Conservation (phyloP, 1,140 invertebrate genomes). For the Apis cerana region DNA sequence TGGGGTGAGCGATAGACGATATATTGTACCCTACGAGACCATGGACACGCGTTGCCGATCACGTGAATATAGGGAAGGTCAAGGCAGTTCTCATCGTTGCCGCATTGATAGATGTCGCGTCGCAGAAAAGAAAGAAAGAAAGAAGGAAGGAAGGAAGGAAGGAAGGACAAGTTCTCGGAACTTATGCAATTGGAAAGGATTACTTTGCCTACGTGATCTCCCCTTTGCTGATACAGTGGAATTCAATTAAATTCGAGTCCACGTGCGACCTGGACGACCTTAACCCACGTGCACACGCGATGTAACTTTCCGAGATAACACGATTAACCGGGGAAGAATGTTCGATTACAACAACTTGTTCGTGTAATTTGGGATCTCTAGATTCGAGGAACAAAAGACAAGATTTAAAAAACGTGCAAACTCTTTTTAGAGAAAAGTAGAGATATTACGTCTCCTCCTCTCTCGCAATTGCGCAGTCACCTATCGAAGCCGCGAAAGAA, state of each 20-base stretch:
- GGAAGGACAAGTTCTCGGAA: conserved; percentile 36
- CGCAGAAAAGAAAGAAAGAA: not conserved
- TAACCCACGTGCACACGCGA: no score
- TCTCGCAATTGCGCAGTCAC: no score
- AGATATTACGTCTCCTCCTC: no score
- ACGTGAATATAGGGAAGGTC: conserved; percentile 41
- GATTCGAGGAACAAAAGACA: no score
- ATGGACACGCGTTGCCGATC: conserved; percentile 43
- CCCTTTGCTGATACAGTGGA: not conserved
- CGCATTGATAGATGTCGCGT: conserved; percentile 41
- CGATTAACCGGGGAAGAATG: no score
- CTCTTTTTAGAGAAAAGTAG: no score
- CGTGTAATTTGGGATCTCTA: no score
- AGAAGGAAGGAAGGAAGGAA: conserved; percentile 4
- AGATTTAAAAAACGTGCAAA: no score
- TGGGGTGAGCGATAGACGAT: conserved; percentile 48
- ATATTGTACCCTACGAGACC: conserved; percentile 20
- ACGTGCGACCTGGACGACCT: no score
- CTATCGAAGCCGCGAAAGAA: not conserved
- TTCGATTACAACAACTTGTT: no score
- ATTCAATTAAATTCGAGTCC: not conserved
- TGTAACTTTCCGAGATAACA: no score
- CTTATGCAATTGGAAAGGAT: conserved; percentile 5
- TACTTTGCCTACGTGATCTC: not conserved
- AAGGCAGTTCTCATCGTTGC: conserved; percentile 38